Evolutionary conservation across 1,140 invertebrate species (phyloP), one percentile per base, ranked within the genome.

Genomic region (Zaprionus tsacasi): DNA sequence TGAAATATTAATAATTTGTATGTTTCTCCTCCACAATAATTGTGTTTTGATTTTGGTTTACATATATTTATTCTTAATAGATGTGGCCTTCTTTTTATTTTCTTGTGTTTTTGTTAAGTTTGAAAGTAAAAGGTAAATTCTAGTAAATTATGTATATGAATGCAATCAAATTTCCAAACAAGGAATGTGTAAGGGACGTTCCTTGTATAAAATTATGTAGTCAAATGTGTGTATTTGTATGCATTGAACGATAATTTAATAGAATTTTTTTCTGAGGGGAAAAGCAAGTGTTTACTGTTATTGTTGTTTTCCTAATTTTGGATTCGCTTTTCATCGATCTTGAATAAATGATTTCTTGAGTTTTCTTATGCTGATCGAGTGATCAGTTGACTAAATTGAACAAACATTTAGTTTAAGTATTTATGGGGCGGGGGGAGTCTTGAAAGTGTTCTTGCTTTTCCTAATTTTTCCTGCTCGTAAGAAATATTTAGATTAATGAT

Each of bases 1-100:
- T 83, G 33, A 65, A 89, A 89, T 88, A 88, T 88, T 88, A 88
- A 88, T 88, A 87, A 87, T 75, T 75, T 83, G 77, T 58, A 77
- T 60, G 73, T 70, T 15, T 57, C 58, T 15, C 57, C 43, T 72
- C 55, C 76, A 82, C 70, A 79, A 36, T 75, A 70, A 52, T 85
- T 73, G 65, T 80, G 70, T 80, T 88, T 30, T 55, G 64, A 40
- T 69, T 56, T 70, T 45, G 72, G 76, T 79, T 69, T 69, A 82
- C 48, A 81, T 73, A 80, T 86, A 79, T 88, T 87, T 87, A 82
- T 82, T 86, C 59, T 80, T 70, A 77, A 71, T 87, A 68, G 61
- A 76, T 82, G 78, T 79, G 67, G 25, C 43, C n/a, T 45, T 54
- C 54, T 48, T 17, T 36, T 15, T 57, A 15, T 57, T 25, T 11